Evolutionary conservation across 2,113 vertebrate genomes (phyloP), one percentile per base, ranked within the genome.

Genomic region (Anhinga rufa): DNA sequence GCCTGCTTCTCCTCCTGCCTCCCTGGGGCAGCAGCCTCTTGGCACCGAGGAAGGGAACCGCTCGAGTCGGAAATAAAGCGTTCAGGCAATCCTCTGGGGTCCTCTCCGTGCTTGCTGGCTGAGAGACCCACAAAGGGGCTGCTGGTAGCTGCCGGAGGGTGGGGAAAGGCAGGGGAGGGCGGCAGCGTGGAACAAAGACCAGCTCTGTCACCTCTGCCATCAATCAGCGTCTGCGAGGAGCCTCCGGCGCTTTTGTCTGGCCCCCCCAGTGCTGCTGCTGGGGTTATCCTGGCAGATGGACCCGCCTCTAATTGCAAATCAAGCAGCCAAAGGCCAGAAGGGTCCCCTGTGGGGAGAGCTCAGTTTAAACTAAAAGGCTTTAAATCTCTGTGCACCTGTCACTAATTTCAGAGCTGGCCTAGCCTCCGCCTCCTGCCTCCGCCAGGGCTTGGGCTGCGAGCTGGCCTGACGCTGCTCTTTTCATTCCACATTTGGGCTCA

Each of bases 331-430:
- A 74, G 88, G 90, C 85, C 96, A 95, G 95, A 28, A 92, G 90
- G 85, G 71, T 46, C 34, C 88, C 90, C 88, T 36, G 2, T 10
- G 85, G 92, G 95, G 95, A 90, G 55, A 85, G 90, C 88, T 95
- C 88, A 3, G 36, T 58, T 93, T 62, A 48, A 92, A 80, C 94
- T 96, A 86, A 92, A 96, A 94, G 93, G 79, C 60, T 97, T 86
- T 94, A 88, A 93, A 88, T 93, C 90, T 85, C 91, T 0, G 0
- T 6, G 54, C 92, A 66, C 90, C 93, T 88, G 94, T 22, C 93
- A 21, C 21, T 12, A 4, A 14, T 34, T 40, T 42, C 80, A 22
- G 80, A 15, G 70, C 94, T 16, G 52, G 24, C 17, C 49, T 15
- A n/a, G 4, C 57, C 32, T 6, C 20, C 1, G 1, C 3, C 9